Base-by-base conservation (phyloP, 2,797 vertebrate species). In the Discoglossus pictus region DNA sequence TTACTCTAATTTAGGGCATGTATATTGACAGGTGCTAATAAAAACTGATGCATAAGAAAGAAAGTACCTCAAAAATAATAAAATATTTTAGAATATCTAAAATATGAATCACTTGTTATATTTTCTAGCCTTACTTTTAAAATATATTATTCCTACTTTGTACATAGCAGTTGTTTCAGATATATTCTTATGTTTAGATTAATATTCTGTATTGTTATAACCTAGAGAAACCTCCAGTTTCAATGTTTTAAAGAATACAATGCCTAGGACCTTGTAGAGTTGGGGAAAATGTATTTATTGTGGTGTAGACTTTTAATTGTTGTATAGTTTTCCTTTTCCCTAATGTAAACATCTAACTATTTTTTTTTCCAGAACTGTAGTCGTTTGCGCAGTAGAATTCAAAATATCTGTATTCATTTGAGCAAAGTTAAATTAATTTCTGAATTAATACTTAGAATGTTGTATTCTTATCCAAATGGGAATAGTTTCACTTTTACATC, bases 11-110 rank as follows among this genome's bases (percentile, higher is more conserved):
- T 69, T 43, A 63, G 60, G 67, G 56, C 51, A 56, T 40, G 60
- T 55, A 40, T 61, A 50, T 25, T 55, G 51, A 56, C 51, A 63
- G 67, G 67, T 70, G 67, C 67, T 70, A 69, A 46, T 39, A 61
- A 44, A 40, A 53, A 36, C 61, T 42, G 27, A 70, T 63, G 40
- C 43, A 63, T 35, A 50, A 46, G 47, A 21, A 71, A 64, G 20
- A 46, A 64, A 58, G 68, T 71, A 71, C 68, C 68, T 71, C 68
- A 71, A 34, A 71, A 47, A 34, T 71, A 61, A 71, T n/a, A 62
- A 56, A 46, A 21, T 70, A 63, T 70, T 70, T 70, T 70, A 70
- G 68, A 50, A 18, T 50, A 1, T 70, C 60, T 70, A 63, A 58
- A 63, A 55, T 70, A 58, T 12, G 24, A 63, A 50, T 70, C 60